phyloP scores from a whole-genome alignment of 2,888 invertebrate genomes.

The Lobophora halterata region DNA sequence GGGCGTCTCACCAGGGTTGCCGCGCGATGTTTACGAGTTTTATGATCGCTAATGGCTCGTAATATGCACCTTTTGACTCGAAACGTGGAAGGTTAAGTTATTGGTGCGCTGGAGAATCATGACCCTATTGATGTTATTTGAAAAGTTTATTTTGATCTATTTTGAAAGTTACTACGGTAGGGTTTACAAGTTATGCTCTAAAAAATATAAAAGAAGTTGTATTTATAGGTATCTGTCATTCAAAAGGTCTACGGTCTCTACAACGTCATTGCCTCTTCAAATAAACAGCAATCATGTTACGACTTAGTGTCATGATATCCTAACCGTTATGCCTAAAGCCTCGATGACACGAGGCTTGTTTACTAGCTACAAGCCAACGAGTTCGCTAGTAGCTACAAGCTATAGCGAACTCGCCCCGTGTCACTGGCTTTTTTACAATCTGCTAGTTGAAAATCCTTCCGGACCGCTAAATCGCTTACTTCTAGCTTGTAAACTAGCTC shows the following conservation, averaged over 20 bases:
- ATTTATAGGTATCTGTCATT: slow-evolving; percentile 12
- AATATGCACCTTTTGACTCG: slow-evolving; percentile 55
- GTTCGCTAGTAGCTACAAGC: no score
- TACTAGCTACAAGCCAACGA: no score
- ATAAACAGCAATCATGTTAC: slow-evolving; percentile 14
- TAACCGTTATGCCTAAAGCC: no score
- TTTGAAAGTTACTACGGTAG: no score
- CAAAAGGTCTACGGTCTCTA: slow-evolving; percentile 25
- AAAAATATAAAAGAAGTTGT: slow-evolving; percentile 8
- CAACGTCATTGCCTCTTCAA: slow-evolving; percentile 22
- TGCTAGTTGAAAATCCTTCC: no score
- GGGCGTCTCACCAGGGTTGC: slow-evolving; percentile 41
- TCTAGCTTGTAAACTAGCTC: no score
- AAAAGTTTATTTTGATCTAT: slow-evolving; percentile 4
- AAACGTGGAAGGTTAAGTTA: slow-evolving; percentile 52
- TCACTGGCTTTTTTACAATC: no score
- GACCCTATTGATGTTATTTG: slow-evolving; percentile 24
- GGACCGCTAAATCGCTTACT: no score
- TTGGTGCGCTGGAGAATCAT: slow-evolving; percentile 38
- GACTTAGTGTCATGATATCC: no score
- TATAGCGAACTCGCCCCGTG: no score
- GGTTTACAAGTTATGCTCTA: neutral
- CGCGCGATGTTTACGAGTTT: slow-evolving; percentile 50
- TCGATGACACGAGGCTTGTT: no score
- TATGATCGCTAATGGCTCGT: slow-evolving; percentile 58